These are phyloP conservation scores for Latrodectus elegans DNA, from an alignment of 2,888 invertebrate species.

Conservation along the genomic window DNA sequence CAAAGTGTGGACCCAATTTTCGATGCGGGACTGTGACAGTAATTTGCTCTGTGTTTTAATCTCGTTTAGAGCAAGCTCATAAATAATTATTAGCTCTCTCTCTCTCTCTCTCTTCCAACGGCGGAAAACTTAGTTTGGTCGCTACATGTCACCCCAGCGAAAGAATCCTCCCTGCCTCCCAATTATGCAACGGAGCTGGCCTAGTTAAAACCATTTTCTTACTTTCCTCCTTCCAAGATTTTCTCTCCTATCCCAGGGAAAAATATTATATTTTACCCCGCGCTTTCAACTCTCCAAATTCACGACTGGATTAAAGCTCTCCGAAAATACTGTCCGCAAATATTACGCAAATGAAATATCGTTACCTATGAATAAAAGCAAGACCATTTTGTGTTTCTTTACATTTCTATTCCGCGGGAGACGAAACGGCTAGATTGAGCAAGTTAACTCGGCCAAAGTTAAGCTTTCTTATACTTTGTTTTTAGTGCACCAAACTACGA, in stretches of 20 bases:
- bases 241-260: constrained; percentile 9
- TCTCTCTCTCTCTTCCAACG: constrained; percentile 46
- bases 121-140: constrained; percentile 67
- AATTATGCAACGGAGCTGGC: constrained; percentile 69
- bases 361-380: constrained; percentile 13
- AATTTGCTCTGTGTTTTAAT: constrained; percentile 71
- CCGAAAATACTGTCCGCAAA: constrained; percentile 44
- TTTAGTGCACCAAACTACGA: no score
- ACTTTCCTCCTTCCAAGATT: constrained; percentile 35
- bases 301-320: constrained; percentile 7
- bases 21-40: constrained; percentile 70
- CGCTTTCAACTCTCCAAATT: neutral
- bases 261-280: constrained; percentile 41
- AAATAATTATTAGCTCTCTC: constrained; percentile 70
- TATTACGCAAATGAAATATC: constrained; percentile 35
- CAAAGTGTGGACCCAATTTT: constrained; percentile 70
- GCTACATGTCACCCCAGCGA: constrained; percentile 68
- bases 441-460: neutral
- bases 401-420: neutral
- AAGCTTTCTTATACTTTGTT: no score
- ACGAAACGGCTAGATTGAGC: neutral
- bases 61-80: constrained; percentile 71
- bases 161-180: constrained; percentile 64
- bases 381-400: constrained; percentile 14
- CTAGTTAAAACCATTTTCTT: constrained; percentile 65